These are phyloP conservation scores for Salvelinus sp. DNA, from an alignment of 2,113 vertebrate genomes.

Conservation along the genomic window DNA sequence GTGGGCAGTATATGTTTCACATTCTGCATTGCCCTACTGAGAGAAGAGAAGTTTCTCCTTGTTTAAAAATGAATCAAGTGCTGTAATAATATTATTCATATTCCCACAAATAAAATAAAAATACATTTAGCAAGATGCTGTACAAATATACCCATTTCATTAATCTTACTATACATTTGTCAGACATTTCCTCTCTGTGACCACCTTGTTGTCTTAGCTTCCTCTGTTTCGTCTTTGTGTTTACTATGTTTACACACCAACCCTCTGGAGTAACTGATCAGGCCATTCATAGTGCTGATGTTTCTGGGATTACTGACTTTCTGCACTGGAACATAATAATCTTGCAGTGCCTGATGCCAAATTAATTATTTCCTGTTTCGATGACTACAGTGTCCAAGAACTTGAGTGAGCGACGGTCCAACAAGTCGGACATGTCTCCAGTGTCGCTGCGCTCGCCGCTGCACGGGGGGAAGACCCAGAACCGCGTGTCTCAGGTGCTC, in stretches of 20 bases:
- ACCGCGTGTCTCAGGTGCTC: constrained; percentile 91
- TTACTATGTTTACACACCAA: neutral
- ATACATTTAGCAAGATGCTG: no score
- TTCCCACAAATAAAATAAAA: no score
- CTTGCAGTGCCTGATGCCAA: constrained; percentile 1
- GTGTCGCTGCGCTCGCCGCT: constrained; percentile 82
- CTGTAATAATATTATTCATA: no score
- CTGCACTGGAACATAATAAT: constrained; percentile 5
- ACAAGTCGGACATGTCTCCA: constrained; percentile 90
- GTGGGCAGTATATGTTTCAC: neutral
- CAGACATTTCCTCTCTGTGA: no score
- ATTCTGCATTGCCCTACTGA: neutral
- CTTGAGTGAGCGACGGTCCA: constrained; percentile 84
- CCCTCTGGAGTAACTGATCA: neutral
- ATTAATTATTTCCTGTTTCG: constrained; percentile 26
- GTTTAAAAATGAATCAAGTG: no score
- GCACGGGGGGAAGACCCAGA: constrained; percentile 81
- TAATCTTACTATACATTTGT: no score
- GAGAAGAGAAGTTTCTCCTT: neutral
- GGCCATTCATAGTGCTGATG: neutral
- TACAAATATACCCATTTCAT: no score
- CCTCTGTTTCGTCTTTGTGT: neutral
- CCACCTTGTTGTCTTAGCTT: no score
- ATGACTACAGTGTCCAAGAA: constrained; percentile 86
- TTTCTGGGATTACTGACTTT: no score